Conservation (phyloP, 2,797 vertebrate genomes). For the Poecilia picta region DNA sequence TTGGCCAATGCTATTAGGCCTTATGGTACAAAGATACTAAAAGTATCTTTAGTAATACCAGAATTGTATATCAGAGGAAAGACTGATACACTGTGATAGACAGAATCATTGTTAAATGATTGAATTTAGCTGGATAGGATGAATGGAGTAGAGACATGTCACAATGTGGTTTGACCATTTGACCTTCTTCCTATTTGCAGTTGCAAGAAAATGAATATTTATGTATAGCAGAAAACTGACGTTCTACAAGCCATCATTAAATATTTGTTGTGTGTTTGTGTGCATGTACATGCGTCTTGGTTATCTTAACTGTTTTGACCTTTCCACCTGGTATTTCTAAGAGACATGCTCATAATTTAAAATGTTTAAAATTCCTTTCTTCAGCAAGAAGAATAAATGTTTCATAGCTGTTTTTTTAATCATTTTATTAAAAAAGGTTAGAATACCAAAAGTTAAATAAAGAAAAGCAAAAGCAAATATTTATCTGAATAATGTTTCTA, state of each 20-base stretch:
- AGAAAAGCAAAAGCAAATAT: background rate
- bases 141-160: constrained; percentile 13
- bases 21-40: background rate
- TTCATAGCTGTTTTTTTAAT: background rate
- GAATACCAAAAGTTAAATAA: background rate
- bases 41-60: background rate
- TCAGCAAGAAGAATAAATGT: background rate
- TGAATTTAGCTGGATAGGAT: constrained; percentile 37
- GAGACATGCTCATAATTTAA: background rate
- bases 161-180: constrained; percentile 25
- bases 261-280: background rate
- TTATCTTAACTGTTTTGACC: background rate
- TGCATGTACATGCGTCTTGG: background rate
- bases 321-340: background rate
- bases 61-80: constrained; percentile 23
- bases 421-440: background rate
- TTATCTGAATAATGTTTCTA: background rate
- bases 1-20: constrained; percentile 22
- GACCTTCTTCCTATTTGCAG: background rate
- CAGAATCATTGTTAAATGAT: constrained; percentile 35
- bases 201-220: background rate
- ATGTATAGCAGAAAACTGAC: background rate
- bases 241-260: background rate
- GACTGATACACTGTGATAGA: constrained; percentile 7
- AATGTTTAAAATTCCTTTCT: background rate